Base-by-base conservation (phyloP, 35 echinoderm and acorn worm species). In the Heliocidaris erythrogramma region DNA sequence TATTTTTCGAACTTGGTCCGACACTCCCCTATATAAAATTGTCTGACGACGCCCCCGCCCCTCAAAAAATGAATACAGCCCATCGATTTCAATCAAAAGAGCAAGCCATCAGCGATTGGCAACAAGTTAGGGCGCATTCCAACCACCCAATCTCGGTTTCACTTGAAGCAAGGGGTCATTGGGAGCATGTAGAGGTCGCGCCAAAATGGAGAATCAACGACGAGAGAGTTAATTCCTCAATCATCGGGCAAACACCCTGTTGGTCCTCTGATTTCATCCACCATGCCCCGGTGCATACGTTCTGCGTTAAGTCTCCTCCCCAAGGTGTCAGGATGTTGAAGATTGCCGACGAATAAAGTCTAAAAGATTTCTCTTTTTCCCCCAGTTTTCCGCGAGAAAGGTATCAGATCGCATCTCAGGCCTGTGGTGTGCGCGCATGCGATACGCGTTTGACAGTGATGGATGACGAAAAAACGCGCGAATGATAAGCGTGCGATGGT, bases 171-270 rank as follows among this genome's bases (percentile, higher is more conserved):
- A 89, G 47, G 69, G 87, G 87, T 89, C 87, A 89, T 18, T 32
- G 87, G 9, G 31, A 89, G 87, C 87, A 89, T 89, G 87, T 47
- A 89, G 87, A 9, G 87, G 87, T 89, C 87, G 87, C 31, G 87
- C 21, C 31, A 48, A 89, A 89, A 89, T 89, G 31, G 65, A 89
- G 87, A 89, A 47, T 89, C 47, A 48, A 89, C 87, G 87, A 89
- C 47, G 87, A 89, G 47, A 89, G 87, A 89, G 87, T 89, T 47
- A 89, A 89, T 89, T 89, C 32, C 30, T 89, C 87, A 89, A 89
- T 89, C 87, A 48, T 89, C 87, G 47, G 30, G 12, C 31, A 89
- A 47, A 89, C 87, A 89, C 87, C 87, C 31, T 89, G 47, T 89
- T 89, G 87, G 87, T 89, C 21, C 31, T 89, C 87, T 89, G 5